A percentile compares a stretch with the other conserved stretches of the same genome.
These are phyloP conservation scores for Athrips mouffetella DNA, from an alignment of 2,888 invertebrate species.

Conservation along the genomic window DNA sequence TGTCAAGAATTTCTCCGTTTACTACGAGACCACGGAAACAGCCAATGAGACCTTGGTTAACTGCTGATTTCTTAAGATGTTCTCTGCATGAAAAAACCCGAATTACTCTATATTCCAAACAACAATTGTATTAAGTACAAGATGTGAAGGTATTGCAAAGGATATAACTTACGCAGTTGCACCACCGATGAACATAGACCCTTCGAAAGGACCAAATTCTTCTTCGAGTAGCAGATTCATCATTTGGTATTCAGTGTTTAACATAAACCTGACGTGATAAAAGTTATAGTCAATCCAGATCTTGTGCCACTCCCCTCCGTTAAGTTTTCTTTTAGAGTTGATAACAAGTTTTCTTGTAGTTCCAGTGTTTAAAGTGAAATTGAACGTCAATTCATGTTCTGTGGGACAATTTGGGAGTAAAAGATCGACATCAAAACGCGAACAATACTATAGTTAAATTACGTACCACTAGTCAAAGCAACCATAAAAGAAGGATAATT, in stretches of 20 bases:
- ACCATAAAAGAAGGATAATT: conserved; percentile 96
- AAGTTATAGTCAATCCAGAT: conserved; percentile 97
- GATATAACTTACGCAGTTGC: conserved; percentile 88
- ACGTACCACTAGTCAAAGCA: conserved; percentile 87
- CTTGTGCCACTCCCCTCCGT: conserved; percentile 97
- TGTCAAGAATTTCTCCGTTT: conserved; percentile 93
- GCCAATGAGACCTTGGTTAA: conserved; percentile 93
- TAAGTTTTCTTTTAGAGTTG: conserved; percentile 88
- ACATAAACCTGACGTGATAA: conserved; percentile 94
- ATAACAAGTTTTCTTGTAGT: conserved; percentile 89
- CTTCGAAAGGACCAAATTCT: conserved; percentile 94
- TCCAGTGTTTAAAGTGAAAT: conserved; percentile 92
- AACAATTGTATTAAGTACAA: neutral
- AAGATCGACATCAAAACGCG: no score
- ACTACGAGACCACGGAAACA: conserved; percentile 95
- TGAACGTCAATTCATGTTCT: conserved; percentile 92
- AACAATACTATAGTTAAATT: no score
- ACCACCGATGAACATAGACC: conserved; percentile 95
- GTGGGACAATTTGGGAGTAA: conserved; percentile 17
- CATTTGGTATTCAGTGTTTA: conserved; percentile 94
- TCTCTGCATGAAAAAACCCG: conserved; percentile 73
- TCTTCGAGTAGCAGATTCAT: conserved; percentile 90
- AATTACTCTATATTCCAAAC: neutral
- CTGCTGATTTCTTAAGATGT: conserved; percentile 87
- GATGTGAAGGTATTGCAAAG: conserved; percentile 1